Evolutionary conservation across 2,113 vertebrate species (phyloP), one percentile per base, ranked within the genome.

Genomic region (Percina caprodes): DNA sequence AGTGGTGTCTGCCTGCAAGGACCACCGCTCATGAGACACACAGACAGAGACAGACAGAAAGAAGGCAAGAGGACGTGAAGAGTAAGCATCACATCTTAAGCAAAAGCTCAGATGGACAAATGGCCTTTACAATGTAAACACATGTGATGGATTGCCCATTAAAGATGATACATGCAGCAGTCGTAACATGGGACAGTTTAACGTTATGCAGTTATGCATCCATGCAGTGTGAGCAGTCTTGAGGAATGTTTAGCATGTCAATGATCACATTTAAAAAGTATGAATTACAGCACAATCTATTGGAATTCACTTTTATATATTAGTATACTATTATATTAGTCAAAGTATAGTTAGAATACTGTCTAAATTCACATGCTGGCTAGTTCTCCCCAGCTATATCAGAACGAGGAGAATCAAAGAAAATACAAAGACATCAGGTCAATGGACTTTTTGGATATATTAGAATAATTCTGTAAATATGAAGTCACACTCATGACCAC

Each of bases 1-100:
- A 26, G 10, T 74, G 55, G 48, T 23, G 21, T 58, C 45, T 33
- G 45, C 42, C 58, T 77, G 71, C 61, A 80, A 61, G 55, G 42
- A 72, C 42, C 18, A 15, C 23, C 58, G 30, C 56, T 26, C 54
- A 23, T 23, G 48, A 70, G 55, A 35, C 10, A 1, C 15, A 24
- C 1, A 18, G 30, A 39, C 39, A 23, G 11, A 69, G 46, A 60
- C 15, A 18, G 30, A 70, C 2, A 19, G 0, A 59, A 8, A 24
- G 21, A 52, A 23, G 70, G 16, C 35, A 54, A 52, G 13, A 61
- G 23, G 16, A 63, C 7, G 10, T 61, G n/a, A 62, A 60, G 19
- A 30, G 18, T 74, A 55, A 19, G 30, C 26, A 33, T 5, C 6
- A 0, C 0, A 0, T 54, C 24, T 46, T 42, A 74, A 58, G 4